Percentiles rank a stretch among this genome's conserved stretches.
Evolutionary conservation across 2,888 invertebrate genomes (phyloP).

Genomic region (Drosophila recens): DNA sequence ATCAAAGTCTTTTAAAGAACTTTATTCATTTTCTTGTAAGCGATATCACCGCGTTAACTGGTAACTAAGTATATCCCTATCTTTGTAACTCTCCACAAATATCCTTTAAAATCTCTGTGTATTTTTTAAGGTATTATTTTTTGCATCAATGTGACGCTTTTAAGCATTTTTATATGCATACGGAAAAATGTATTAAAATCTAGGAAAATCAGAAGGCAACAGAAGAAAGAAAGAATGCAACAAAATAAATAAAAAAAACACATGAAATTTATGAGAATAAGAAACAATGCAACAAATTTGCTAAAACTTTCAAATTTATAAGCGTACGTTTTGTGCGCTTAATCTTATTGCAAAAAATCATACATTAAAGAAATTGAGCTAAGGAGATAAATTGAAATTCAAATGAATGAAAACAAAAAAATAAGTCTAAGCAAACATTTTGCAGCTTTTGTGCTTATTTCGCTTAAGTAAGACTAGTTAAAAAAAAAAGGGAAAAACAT

Average conservation of each 20-base stretch:
- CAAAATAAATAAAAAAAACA: conserved; percentile 33
- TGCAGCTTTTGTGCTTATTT: conserved; percentile 82
- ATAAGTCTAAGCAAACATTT: conserved; percentile 81
- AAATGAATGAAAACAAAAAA: conserved; percentile 51
- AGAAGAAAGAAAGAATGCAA: conserved; percentile 33
- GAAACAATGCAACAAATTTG: conserved; percentile 59
- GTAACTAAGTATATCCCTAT: conserved; percentile 57
- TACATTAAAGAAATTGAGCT: conserved; percentile 71
- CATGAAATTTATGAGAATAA: conserved; percentile 32
- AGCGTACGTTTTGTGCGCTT: conserved; percentile 72
- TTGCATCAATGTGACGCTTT: conserved; percentile 80
- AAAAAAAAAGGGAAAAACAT: conserved; percentile 61
- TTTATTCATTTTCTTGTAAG: conserved; percentile 73
- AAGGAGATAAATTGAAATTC: conserved; percentile 47
- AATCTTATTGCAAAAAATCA: conserved; percentile 73
- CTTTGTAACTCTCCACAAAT: conserved; percentile 66
- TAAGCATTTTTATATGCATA: conserved; percentile 75
- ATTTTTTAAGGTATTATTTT: conserved; percentile 80
- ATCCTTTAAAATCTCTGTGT: conserved; percentile 66
- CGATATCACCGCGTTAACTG: conserved; percentile 54
- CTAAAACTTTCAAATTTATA: conserved; percentile 75
- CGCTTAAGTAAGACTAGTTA: conserved; percentile 82
- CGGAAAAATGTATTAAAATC: conserved; percentile 70
- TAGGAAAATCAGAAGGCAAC: conserved; percentile 51
- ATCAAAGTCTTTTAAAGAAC: conserved; percentile 82